These are phyloP conservation scores for Syncerus caffer DNA, from an alignment of 2,797 vertebrate species.

Conservation along the genomic window DNA sequence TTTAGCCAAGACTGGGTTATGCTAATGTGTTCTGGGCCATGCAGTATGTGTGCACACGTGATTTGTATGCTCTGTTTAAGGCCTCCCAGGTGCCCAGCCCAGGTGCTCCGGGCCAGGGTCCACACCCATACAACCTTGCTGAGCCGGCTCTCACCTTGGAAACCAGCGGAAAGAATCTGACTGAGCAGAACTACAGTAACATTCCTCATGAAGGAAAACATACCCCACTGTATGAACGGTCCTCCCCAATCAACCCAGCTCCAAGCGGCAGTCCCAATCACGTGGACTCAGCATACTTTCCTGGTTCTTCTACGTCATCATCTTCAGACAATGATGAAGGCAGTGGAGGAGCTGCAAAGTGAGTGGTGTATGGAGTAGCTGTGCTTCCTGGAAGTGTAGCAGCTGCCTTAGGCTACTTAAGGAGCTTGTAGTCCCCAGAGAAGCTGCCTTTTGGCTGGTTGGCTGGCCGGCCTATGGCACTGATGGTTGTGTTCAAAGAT, in stretches of 20 bases:
- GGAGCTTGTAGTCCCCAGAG: background rate
- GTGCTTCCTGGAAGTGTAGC: background rate
- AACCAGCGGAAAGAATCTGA: constrained; percentile 85
- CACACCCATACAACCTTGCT: constrained; percentile 84
- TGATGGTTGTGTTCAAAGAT: background rate
- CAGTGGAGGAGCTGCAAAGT: constrained; percentile 91
- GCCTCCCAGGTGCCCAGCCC: constrained; percentile 86
- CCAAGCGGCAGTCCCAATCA: constrained; percentile 89
- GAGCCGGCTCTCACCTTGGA: constrained; percentile 86
- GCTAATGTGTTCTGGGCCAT: background rate
- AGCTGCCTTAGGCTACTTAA: background rate
- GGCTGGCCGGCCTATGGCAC: background rate
- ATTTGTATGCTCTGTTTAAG: constrained; percentile 74
- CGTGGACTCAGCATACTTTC: constrained; percentile 88
- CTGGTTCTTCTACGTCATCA: constrained; percentile 90
- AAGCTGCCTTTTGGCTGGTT: background rate
- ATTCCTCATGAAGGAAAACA: constrained; percentile 95
- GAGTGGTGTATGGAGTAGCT: constrained; percentile 77
- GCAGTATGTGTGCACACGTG: background rate
- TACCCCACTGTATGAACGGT: constrained; percentile 94
- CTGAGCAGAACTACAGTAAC: constrained; percentile 92
- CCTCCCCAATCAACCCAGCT: constrained; percentile 90
- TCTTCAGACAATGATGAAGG: constrained; percentile 93
- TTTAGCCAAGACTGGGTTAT: background rate
- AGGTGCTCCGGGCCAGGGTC: constrained; percentile 83